These are phyloP conservation scores for Mormyrus iriodes DNA, from an alignment of 2,113 vertebrate species.

Conservation along the genomic window DNA sequence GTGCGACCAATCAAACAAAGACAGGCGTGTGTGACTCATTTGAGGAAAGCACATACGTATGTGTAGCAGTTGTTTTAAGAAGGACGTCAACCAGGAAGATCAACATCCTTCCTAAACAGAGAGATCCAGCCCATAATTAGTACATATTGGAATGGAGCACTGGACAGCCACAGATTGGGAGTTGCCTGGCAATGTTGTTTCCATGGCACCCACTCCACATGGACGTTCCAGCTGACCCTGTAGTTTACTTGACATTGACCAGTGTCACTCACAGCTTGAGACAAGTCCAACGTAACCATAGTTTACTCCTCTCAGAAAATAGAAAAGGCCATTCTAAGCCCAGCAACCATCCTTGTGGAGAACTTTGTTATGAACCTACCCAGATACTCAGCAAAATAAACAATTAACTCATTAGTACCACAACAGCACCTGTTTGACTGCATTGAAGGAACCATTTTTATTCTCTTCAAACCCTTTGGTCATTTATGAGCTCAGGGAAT, in stretches of 20 bases:
- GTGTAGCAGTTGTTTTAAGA: constrained; percentile 33
- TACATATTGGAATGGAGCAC: neutral
- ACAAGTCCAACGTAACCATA: neutral
- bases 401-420: neutral
- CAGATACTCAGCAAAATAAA: neutral
- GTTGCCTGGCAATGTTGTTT: neutral
- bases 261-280: neutral
- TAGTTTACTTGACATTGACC: neutral
- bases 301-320: neutral
- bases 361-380: neutral
- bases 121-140: constrained; percentile 37
- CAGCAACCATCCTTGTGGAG: neutral
- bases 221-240: neutral
- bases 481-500: neutral
- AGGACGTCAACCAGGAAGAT: constrained; percentile 36
- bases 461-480: neutral
- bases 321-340: neutral
- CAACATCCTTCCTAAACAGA: constrained; percentile 31
- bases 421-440: constrained; percentile 13
- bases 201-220: neutral
- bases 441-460: neutral
- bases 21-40: neutral
- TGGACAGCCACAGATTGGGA: neutral
- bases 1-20: neutral
- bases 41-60: constrained; percentile 9